Base-by-base conservation (phyloP, 2,113 vertebrate genomes). In the Strigops habroptila region DNA sequence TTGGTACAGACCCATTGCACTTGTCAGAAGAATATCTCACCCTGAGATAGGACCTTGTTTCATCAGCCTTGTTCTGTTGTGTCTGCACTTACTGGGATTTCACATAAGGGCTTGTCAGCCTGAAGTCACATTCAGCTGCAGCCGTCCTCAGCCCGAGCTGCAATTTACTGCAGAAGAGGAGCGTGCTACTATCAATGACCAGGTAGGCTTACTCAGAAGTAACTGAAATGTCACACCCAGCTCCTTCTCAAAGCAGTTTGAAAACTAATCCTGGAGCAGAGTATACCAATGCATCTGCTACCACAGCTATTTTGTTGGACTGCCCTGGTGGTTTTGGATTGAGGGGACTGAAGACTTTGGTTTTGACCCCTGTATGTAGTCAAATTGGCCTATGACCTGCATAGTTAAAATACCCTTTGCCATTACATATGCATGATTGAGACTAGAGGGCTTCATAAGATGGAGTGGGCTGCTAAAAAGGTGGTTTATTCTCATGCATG, bases 111-210 rank as follows among this genome's bases (percentile, higher is more conserved):
- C 63, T 75, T 68, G 77, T 1, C 74, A 25, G 63, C 22, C 86
- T 71, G 33, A 83, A 75, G 84, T 46, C 74, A 68, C 30, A 10
- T 37, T 68, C 37, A 85, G 30, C 62, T 67, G 46, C 59, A 90
- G 33, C 68, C 23, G 4, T 52, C 44, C 64, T 74, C 63, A 90
- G 49, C 68, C 37, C 46, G 25, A 83, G 43, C 67, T 78, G 49
- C 25, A 49, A 21, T 35, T 69, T 23, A 52, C 63, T 51, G 44
- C 64, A 82, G 22, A 53, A 90, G 57, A 86, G 49, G 43, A 73
- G 41, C 3, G 1, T 0, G 3, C 0, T 59, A 18, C 16, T 8
- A 0, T n/a, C 79, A 59, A 18, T 0, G 1, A 17, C 37, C 18
- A 9, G 1, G 1, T 46, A 3, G 4, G 17, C 41, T 84, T 69